Evolutionary conservation across 2,797 vertebrate species (phyloP), one percentile per base, ranked within the genome.

Genomic region (Falco berigora): DNA sequence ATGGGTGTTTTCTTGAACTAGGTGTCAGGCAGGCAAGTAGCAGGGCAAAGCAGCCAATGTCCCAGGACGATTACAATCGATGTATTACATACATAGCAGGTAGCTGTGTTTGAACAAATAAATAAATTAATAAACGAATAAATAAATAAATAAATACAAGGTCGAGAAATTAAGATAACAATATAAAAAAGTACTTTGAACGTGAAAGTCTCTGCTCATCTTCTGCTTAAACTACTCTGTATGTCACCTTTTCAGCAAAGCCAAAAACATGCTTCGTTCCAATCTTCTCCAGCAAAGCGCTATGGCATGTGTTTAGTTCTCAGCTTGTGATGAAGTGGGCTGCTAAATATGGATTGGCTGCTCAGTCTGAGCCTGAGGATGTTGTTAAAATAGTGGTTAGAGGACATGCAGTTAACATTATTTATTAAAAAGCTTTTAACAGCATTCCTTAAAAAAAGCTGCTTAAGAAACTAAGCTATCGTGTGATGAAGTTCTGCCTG

Each of bases 391-490:
- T 5, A 61, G 71, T 72, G 75, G 68, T 83, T 92, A 94, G 73
- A 77, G 62, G 24, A 96, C 49, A 75, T 20, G 42, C 46, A 92
- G 94, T 92, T 94, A 93, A 82, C 73, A 81, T 95, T 81, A 93
- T 81, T 96, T 89, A 92, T 93, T 95, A 63, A 96, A 92, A 80
- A 84, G 62, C 17, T 93, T 91, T 96, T 96, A 95, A 81, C 62
- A 34, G 46, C 24, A 27, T 74, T 88, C 47, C 5, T 71, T 64
- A 75, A n/a, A 78, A 78, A 91, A 94, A 72, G 15, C 30, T 86
- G 49, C 62, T 76, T 85, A 72, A 92, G 72, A 59, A 86, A 68
- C 5, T 27, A 32, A 52, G 88, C 17, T 66, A 1, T 55, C 79
- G 24, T 18, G 12, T 40, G 16, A 30, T 40, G 40, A 90, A 73